Evolutionary conservation across 1,140 invertebrate genomes (phyloP).

Genomic region (Aphis gossypii): DNA sequence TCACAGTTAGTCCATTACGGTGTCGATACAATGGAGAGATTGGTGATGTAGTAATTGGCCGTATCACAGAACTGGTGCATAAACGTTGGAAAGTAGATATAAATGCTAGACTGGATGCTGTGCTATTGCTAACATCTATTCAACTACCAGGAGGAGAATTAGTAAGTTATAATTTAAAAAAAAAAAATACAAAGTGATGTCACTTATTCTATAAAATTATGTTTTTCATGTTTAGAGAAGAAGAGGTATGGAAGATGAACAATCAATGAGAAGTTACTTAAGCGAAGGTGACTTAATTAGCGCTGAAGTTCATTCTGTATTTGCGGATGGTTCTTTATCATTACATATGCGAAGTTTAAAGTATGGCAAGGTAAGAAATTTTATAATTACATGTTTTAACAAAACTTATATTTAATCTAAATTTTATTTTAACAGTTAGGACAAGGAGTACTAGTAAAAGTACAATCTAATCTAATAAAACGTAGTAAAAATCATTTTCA

Average conservation of each 20-base stretch:
- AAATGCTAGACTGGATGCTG: conserved; percentile 87
- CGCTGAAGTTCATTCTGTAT: conserved; percentile 93
- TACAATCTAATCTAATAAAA: conserved; percentile 91
- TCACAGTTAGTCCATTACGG: conserved; percentile 89
- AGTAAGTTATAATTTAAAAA: conserved; percentile 67
- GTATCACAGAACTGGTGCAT: conserved; percentile 90
- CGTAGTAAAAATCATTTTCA: conserved; percentile 96
- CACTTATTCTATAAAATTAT: neutral
- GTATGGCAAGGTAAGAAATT: conserved; percentile 85
- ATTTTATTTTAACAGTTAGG: conserved; percentile 68
- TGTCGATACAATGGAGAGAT: conserved; percentile 92
- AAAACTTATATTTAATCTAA: conserved; percentile 53
- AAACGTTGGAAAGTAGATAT: conserved; percentile 96
- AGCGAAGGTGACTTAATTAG: conserved; percentile 97
- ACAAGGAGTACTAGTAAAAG: conserved; percentile 89
- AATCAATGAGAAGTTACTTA: conserved; percentile 94
- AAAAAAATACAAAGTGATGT: neutral
- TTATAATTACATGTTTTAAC: conserved; percentile 48
- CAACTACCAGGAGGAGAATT: conserved; percentile 97
- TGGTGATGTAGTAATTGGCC: conserved; percentile 95
- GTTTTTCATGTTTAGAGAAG: conserved; percentile 71
- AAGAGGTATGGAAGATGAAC: conserved; percentile 94
- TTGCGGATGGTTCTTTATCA: conserved; percentile 86
- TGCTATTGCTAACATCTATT: conserved; percentile 89
- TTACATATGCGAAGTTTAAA: conserved; percentile 95